A percentile compares a stretch with the other conserved stretches of the same genome.
phyloP scores from a whole-genome alignment of 2,113 vertebrate genomes.

The Psilopogon haemacephalus region DNA sequence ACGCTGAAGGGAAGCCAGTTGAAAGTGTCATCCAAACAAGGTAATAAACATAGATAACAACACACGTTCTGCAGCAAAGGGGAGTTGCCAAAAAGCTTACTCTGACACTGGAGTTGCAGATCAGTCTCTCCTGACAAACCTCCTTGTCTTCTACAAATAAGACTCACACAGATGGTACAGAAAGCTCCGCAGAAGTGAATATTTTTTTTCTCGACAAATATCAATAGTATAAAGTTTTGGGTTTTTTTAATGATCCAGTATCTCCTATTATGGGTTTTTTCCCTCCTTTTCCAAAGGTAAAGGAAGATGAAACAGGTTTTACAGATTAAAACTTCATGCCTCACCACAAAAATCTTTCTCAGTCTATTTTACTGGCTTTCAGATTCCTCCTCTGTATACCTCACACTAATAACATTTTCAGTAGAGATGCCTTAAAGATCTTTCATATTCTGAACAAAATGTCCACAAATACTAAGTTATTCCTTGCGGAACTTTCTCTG shows the following conservation, averaged over 20 bases:
- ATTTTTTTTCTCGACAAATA: not conserved
- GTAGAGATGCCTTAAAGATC: not conserved
- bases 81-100: not conserved
- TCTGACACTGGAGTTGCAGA: not conserved
- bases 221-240: not conserved
- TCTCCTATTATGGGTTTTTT: not conserved
- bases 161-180: not conserved
- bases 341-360: not conserved
- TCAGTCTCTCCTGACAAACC: not conserved
- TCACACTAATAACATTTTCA: not conserved
- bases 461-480: not conserved
- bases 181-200: not conserved
- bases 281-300: not conserved
- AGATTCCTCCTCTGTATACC: not conserved
- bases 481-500: not conserved
- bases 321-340: not conserved
- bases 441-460: not conserved
- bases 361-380: slow-evolving; percentile 5
- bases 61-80: not conserved
- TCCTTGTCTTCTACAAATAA: not conserved
- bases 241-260: not conserved
- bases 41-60: not conserved
- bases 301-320: not conserved
- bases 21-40: not conserved
- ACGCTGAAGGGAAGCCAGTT: not conserved